phyloP scores from a whole-genome alignment of 2,797 vertebrate species.

The Tamandua tetradactyla region DNA sequence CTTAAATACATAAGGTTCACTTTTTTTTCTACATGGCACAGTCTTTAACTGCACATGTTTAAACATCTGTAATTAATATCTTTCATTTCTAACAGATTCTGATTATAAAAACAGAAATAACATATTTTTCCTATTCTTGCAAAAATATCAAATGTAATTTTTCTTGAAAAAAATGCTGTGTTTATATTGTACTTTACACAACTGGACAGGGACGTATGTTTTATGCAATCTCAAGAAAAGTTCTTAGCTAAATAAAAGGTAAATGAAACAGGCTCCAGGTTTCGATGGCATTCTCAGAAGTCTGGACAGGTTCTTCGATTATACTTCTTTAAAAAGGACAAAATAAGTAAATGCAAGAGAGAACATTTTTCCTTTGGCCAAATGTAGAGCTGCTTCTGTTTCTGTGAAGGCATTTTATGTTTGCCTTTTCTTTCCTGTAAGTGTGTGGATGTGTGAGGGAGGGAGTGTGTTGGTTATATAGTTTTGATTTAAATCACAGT shows the following conservation, averaged over 20 bases:
- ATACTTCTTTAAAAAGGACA: neutral
- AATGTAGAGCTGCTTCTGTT: neutral
- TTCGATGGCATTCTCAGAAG: neutral
- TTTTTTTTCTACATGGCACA: neutral
- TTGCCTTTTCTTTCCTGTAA: slow-evolving; percentile 35
- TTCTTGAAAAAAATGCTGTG: neutral
- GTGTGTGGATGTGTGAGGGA: neutral
- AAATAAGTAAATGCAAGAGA: neutral
- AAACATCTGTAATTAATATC: neutral
- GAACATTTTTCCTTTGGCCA: neutral
- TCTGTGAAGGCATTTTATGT: slow-evolving; percentile 41
- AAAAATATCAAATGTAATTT: neutral
- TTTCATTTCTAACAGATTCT: neutral
- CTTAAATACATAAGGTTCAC: neutral
- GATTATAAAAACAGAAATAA: neutral
- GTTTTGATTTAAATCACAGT: slow-evolving; percentile 71
- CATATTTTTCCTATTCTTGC: neutral
- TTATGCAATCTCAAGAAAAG: neutral
- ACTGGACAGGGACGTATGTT: neutral
- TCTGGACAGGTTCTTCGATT: neutral
- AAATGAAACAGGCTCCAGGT: neutral
- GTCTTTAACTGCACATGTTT: neutral
- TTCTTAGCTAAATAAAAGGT: neutral
- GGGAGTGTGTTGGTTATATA: neutral
- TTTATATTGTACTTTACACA: neutral